A percentile compares a stretch with the other conserved stretches of the same genome.
phyloP scores from a whole-genome alignment of 2,888 invertebrate species.

The Leucophora obtusa region DNA sequence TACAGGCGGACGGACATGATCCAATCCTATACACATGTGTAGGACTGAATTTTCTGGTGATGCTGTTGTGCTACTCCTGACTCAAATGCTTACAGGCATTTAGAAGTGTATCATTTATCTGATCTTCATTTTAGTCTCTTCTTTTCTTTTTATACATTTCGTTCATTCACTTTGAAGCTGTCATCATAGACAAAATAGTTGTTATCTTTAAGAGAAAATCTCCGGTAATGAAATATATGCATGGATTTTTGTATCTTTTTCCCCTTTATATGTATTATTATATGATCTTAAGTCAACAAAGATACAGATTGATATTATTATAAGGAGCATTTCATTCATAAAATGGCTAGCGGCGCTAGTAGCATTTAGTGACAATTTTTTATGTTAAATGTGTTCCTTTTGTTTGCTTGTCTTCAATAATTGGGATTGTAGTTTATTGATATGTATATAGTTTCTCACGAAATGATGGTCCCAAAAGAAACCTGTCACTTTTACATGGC shows the following conservation, averaged over 20 bases:
- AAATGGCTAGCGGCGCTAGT: conserved; percentile 55
- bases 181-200: conserved; percentile 65
- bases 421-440: too few species aligned
- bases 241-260: conserved; percentile 5
- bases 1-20: conserved; percentile 4
- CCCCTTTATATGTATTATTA: conserved; percentile 18
- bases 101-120: conserved; percentile 45
- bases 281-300: conserved; percentile 39
- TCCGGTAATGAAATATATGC: conserved; percentile 35
- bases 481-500: too few species aligned
- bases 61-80: conserved; percentile 32
- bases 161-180: conserved; percentile 54
- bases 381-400: background rate
- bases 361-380: conserved; percentile 43
- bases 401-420: too few species aligned
- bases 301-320: background rate
- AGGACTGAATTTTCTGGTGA: conserved; percentile 20
- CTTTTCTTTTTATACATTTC: background rate
- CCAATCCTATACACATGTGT: conserved; percentile 34
- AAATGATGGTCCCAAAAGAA: too few species aligned
- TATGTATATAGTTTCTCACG: too few species aligned
- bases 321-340: conserved; percentile 54
- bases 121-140: conserved; percentile 42
- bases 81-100: conserved; percentile 31
- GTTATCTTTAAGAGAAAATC: conserved; percentile 60